phyloP scores from a whole-genome alignment of 2,888 invertebrate genomes.

The Epirrita christyi region DNA sequence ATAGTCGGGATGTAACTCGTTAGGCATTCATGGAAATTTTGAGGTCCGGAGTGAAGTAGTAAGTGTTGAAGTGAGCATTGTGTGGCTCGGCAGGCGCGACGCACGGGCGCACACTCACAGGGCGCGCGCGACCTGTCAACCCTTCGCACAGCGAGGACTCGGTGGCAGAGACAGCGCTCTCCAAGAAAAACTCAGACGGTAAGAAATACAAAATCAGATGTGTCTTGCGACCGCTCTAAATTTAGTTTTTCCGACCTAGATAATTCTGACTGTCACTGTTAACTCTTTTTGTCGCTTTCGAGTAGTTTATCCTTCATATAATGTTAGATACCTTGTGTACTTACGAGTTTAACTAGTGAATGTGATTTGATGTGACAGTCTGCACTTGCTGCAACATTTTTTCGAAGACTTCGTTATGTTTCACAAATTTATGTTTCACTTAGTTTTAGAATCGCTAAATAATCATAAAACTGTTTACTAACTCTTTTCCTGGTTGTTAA shows the following conservation, averaged over 20 bases:
- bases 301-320: conserved; percentile 54
- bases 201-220: conserved; percentile 73
- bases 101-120: conserved; percentile 61
- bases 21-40: background rate
- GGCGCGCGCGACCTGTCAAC: conserved; percentile 79
- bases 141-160: conserved; percentile 93
- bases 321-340: conserved; percentile 49
- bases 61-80: conserved; percentile 76
- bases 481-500: conserved; percentile 35
- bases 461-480: conserved; percentile 38
- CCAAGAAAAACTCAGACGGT: conserved; percentile 94
- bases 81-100: conserved; percentile 80
- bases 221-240: conserved; percentile 46
- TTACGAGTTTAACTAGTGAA: conserved; percentile 46
- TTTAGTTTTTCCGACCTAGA: conserved; percentile 58
- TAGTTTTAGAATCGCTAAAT: conserved; percentile 34
- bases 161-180: conserved; percentile 91
- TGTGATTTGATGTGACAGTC: conserved; percentile 49
- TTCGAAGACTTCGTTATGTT: conserved; percentile 41
- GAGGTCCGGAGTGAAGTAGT: conserved; percentile 36
- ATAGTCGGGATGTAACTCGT: background rate
- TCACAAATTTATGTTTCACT: conserved; percentile 47
- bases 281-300: conserved; percentile 71
- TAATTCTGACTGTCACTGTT: conserved; percentile 60
- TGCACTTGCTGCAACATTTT: conserved; percentile 44